A percentile compares a stretch with the other conserved stretches of the same genome.
phyloP scores from a whole-genome alignment of 2,113 vertebrate genomes.

The Cryptotis parvus region DNA sequence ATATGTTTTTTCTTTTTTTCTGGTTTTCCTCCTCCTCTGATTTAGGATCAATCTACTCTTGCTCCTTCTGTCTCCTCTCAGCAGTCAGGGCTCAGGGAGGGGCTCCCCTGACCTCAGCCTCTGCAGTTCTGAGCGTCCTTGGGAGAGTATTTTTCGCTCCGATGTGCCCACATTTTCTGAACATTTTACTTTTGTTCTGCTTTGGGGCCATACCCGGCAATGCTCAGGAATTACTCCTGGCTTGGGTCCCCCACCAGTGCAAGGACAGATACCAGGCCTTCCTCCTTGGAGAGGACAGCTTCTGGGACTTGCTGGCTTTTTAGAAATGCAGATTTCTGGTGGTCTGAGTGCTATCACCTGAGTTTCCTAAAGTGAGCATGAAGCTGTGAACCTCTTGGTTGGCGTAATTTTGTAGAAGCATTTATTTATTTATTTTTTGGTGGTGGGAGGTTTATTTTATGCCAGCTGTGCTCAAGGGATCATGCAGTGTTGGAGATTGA shows the following conservation, averaged over 20 bases:
- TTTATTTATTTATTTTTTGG: too few relatives aligned
- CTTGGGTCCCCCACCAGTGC: too few relatives aligned
- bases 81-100: not conserved
- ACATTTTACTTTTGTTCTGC: too few relatives aligned
- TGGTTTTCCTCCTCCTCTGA: not conserved
- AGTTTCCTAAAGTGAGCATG: not conserved
- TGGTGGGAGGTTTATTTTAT: too few relatives aligned
- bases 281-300: not conserved
- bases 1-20: not conserved
- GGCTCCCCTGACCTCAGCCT: not conserved
- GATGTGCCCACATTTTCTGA: not conserved
- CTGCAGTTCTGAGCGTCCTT: fast-evolving
- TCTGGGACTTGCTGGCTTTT: not conserved
- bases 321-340: not conserved
- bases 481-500: too few relatives aligned
- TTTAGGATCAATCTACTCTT: not conserved
- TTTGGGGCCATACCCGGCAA: too few relatives aligned
- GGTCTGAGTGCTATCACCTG: not conserved
- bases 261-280: fast-evolving
- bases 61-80: not conserved
- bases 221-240: too few relatives aligned
- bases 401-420: not conserved
- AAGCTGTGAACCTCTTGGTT: not conserved
- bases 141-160: not conserved
- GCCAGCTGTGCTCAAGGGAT: too few relatives aligned